Base-by-base conservation (phyloP, 2,797 vertebrate genomes). In the Oryzias dopingdopingensis region DNA sequence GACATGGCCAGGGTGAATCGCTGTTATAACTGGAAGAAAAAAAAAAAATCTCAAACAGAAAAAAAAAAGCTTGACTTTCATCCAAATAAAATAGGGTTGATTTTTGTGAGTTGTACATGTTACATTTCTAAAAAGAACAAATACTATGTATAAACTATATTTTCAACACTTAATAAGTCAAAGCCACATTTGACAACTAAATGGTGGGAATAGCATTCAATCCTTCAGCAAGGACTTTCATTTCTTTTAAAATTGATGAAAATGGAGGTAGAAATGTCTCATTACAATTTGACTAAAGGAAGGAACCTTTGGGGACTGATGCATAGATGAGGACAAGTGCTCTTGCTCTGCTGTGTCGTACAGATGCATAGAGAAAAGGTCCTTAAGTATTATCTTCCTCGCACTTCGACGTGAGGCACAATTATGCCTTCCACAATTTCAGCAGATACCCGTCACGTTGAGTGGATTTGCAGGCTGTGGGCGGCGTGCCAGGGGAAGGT, bases 401-500 rank as follows among this genome's bases (percentile, higher is more conserved):
- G 72, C 81, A 87, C 88, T 90, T 90, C 87, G 91, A 90, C 89
- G 88, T 69, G 77, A 87, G 79, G 84, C 79, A 67, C 90, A 91
- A 91, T 91, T 92, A 91, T 85, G 85, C 75, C 87, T 86, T 80
- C 85, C 80, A 82, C 65, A 65, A 72, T 85, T 86, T 87, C 86
- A 77, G 87, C 81, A 72, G 80, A 84, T 82, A 89, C 76, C 90
- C 84, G 84, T 91, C 90, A 89, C 69, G 77, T 84, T 88, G 90
- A 92, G 89, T 86, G 86, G 86, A 84, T 83, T 85, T 82, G 83
- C 81, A 84, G 83, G 80, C 86, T 82, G 89, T 90, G 85, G 91
- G 91, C 89, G 87, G 80, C 53, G 62, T 87, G 90, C 86, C 91
- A 88, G 77, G 86, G 87, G 87, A 91, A 91, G 91, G 91, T 92